Evolutionary conservation across 23 tunicate genomes (phyloP).

Genomic region (Halocynthia roretzi): DNA sequence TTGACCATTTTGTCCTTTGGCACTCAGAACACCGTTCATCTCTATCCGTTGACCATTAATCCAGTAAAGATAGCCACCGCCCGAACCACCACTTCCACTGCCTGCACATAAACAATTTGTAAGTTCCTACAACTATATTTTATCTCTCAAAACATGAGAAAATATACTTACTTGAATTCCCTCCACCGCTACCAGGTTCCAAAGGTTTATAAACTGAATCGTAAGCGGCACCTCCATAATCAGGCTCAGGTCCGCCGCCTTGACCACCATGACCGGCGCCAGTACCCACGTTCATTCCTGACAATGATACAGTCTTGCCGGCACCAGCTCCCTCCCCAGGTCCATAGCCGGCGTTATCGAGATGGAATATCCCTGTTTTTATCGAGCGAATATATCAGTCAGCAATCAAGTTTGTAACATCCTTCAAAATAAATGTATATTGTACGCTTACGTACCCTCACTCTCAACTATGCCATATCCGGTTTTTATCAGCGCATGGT

Average conservation of each 20-base stretch:
- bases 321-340: constrained; percentile 23
- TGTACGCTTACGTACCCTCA: constrained; percentile 5
- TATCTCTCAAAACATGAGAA: too few species aligned
- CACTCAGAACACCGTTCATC: constrained; percentile 24
- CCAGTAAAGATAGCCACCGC: constrained; percentile 27
- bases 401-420: background rate
- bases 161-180: constrained; percentile 13
- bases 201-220: constrained; percentile 19
- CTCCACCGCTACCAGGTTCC: constrained; percentile 27
- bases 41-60: constrained; percentile 14
- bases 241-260: constrained; percentile 14
- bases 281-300: background rate
- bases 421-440: background rate
- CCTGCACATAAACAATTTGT: background rate
- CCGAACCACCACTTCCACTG: constrained; percentile 11
- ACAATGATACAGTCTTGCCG: background rate
- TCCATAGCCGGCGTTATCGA: constrained; percentile 14
- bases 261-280: constrained; percentile 30
- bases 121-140: too few species aligned
- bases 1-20: constrained; percentile 7
- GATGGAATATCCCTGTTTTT: constrained; percentile 5
- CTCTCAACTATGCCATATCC: constrained; percentile 33
- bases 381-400: background rate
- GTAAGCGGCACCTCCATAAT: constrained; percentile 15
- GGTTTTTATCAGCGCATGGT: constrained; percentile 14